Conservation (phyloP, 2,113 vertebrate species). For the Cavia porcellus region DNA sequence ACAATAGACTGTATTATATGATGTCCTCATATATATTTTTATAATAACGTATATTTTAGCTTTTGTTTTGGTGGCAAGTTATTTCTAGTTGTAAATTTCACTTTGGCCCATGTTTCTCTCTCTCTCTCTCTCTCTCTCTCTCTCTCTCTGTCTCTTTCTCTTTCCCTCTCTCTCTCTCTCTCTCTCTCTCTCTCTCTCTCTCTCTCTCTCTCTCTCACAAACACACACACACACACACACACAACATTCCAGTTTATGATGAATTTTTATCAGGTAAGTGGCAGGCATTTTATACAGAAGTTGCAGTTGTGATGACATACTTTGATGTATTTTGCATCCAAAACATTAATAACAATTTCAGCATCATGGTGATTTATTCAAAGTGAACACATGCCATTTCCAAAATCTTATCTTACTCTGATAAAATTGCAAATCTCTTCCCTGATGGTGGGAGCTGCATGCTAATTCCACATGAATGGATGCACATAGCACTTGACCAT, state of each 20-base stretch:
- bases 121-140: too few relatives aligned
- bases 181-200: too few relatives aligned
- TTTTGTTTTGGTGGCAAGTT: slow-evolving; percentile 18
- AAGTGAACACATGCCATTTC: background rate
- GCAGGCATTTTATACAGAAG: background rate
- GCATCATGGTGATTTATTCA: slow-evolving; percentile 10
- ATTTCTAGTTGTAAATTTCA: slow-evolving; percentile 21
- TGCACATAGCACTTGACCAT: background rate
- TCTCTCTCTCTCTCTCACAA: too few relatives aligned
- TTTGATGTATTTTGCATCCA: background rate
- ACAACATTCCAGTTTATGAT: background rate
- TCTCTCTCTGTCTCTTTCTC: too few relatives aligned
- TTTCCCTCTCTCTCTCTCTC: too few relatives aligned
- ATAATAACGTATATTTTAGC: slow-evolving; percentile 41
- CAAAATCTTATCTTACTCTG: background rate
- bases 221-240: background rate
- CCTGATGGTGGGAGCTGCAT: background rate
- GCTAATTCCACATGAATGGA: background rate
- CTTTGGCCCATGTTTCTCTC: background rate
- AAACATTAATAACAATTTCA: slow-evolving; percentile 25
- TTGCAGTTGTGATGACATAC: background rate
- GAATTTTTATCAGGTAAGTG: slow-evolving; percentile 9
- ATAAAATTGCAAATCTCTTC: background rate
- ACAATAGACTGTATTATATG: background rate
- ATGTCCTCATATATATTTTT: too few relatives aligned